Percentiles rank a stretch among this genome's conserved stretches.
Evolutionary conservation across 2,113 vertebrate genomes (phyloP).

Genomic region (Ochotona princeps): DNA sequence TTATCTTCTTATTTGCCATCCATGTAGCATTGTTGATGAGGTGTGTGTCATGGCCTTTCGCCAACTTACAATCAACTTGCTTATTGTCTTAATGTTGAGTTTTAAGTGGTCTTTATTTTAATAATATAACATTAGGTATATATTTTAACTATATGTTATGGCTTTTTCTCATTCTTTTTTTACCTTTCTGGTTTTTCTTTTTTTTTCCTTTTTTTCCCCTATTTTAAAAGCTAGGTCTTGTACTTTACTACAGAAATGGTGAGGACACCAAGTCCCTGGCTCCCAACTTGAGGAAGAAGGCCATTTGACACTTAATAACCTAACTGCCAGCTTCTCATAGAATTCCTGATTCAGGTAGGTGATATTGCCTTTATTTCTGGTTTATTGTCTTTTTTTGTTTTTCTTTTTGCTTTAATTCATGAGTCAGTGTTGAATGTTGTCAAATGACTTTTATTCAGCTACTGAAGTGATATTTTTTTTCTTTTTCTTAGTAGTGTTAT

Average conservation of each 20-base stretch:
- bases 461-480: background rate
- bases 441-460: background rate
- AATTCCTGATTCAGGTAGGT: background rate
- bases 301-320: background rate
- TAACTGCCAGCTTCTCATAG: background rate
- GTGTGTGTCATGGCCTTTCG: background rate
- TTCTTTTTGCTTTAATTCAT: background rate
- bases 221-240: background rate
- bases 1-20: background rate
- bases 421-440: background rate
- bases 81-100: background rate
- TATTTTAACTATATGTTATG: background rate
- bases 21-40: background rate
- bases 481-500: constrained; percentile 5
- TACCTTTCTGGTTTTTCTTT: no score
- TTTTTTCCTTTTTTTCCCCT: background rate
- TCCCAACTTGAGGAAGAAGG: background rate
- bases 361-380: background rate
- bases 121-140: background rate
- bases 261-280: background rate
- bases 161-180: no score
- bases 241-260: background rate
- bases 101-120: background rate
- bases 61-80: background rate
- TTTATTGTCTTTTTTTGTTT: background rate